Conservation (phyloP, 1,140 invertebrate species). For the Drosophila micromelanica region DNA sequence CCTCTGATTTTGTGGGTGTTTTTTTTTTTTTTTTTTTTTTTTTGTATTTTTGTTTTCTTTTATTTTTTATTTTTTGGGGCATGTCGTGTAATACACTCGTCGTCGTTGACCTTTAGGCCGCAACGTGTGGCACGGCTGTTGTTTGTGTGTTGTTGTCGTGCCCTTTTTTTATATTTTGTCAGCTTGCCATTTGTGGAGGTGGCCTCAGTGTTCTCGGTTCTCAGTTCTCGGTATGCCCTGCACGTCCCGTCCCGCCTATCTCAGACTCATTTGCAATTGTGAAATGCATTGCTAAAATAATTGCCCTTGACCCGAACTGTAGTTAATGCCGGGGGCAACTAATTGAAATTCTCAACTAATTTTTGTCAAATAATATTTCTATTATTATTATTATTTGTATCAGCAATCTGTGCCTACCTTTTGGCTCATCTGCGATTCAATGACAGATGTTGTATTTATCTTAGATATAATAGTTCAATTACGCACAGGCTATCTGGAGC, state of each 20-base stretch:
- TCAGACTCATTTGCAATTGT: constrained; percentile 56
- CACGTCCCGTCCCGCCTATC: not conserved
- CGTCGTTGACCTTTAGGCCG: constrained; percentile 65
- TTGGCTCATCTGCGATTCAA: constrained; percentile 92
- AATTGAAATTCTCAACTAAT: no score
- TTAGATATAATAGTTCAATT: constrained; percentile 95
- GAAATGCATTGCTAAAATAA: constrained; percentile 58
- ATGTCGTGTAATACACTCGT: constrained; percentile 37
- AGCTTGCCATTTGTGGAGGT: constrained; percentile 20
- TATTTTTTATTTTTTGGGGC: no score
- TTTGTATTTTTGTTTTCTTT: no score
- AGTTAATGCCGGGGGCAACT: no score
- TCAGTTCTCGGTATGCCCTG: no score
- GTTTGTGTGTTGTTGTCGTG: not conserved
- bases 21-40: no score
- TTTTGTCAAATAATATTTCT: no score
- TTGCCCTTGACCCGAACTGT: constrained; percentile 63
- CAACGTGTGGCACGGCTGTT: constrained; percentile 18
- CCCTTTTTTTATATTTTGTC: constrained; percentile 17
- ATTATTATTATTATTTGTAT: no score
- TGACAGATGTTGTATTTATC: constrained; percentile 94
- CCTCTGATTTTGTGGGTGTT: no score
- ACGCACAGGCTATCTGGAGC: constrained; percentile 97
- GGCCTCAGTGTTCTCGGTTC: not conserved
- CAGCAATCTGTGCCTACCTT: constrained; percentile 88